Evolutionary conservation across 2,888 invertebrate genomes (phyloP), one percentile per base, ranked within the genome.

Genomic region (Caenorhabditis zanzibari): DNA sequence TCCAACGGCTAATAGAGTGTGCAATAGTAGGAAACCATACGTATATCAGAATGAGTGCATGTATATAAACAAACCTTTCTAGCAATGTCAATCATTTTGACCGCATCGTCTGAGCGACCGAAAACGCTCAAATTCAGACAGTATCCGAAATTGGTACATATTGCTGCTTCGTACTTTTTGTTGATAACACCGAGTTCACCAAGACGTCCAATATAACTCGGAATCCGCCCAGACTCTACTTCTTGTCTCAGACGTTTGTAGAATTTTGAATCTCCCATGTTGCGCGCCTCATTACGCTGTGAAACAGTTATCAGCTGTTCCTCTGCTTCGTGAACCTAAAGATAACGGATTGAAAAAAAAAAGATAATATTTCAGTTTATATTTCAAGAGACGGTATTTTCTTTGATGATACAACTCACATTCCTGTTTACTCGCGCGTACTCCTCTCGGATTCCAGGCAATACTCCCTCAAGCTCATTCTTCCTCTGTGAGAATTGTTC

Each of bases 121-220:
- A 12, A 5, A 9, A 58, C 32, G 16, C 26, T 6, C 10, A 24
- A 12, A 4, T 56, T 32, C n/a, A 58, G n/a, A 28, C 16, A 6
- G 14, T 4, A 14, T 12, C 32, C 58, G 26, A 6, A 97, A 0
- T 96, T 96, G 0, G 97, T 98, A 0, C 98, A 98, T 89, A 98
- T 95, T 0, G 98, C 98, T 0, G 97, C 95, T 93, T 99, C 98
- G 93, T 96, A 99, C 92, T 96, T 96, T 16, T 94, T 93, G 92
- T 97, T 96, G 86, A 99, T 97, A 0, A 95, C 96, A 14, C 98
- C 99, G 41, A 99, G 94, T 92, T 98, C 97, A 9, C 98, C 98
- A 96, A 96, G 22, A 82, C 83, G 68, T 16, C 82, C 83, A 24
- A 63, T 38, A 32, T 82, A 74, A 7, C 69, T 71, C 16, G 56